Conservation (phyloP, 2,797 vertebrate genomes). For the Sparus aurata region DNA sequence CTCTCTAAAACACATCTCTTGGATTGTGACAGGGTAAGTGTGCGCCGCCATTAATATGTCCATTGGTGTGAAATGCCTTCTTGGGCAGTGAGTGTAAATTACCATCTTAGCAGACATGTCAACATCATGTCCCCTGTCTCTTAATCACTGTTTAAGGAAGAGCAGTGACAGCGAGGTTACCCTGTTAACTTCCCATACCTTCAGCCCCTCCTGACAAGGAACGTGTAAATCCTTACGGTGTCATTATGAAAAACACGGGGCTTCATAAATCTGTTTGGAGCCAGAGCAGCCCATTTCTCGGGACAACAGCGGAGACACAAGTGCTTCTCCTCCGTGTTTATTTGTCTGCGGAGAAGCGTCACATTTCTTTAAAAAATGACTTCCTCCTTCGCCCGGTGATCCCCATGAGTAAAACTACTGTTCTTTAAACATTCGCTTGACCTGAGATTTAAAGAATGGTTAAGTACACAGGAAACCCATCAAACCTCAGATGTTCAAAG, state of each 20-base stretch:
- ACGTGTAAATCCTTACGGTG: conserved; percentile 81
- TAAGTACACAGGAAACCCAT: conserved; percentile 70
- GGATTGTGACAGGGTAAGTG: conserved; percentile 82
- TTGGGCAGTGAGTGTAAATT: conserved; percentile 84
- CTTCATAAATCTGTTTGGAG: conserved; percentile 80
- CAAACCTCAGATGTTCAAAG: conserved; percentile 62
- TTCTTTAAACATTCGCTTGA: conserved; percentile 68
- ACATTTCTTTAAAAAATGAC: conserved; percentile 65
- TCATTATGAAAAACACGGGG: conserved; percentile 78
- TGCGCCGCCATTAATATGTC: conserved; percentile 79
- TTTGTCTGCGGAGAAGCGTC: conserved; percentile 67
- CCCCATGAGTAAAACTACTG: conserved; percentile 59
- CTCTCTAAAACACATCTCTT: conserved; percentile 74
- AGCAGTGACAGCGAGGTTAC: conserved; percentile 82
- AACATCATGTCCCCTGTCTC: conserved; percentile 79
- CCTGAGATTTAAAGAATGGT: conserved; percentile 64
- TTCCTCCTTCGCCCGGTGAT: conserved; percentile 57
- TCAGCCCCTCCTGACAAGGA: conserved; percentile 74
- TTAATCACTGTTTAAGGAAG: conserved; percentile 84
- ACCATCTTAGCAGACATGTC: conserved; percentile 75
- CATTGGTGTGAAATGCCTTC: conserved; percentile 82
- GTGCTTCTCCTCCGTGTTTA: conserved; percentile 62
- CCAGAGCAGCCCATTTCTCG: conserved; percentile 24
- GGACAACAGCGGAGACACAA: conserved; percentile 41
- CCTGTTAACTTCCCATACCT: conserved; percentile 78